Evolutionary conservation across 2,888 invertebrate species (phyloP).

Genomic region (Campoplex capitator): DNA sequence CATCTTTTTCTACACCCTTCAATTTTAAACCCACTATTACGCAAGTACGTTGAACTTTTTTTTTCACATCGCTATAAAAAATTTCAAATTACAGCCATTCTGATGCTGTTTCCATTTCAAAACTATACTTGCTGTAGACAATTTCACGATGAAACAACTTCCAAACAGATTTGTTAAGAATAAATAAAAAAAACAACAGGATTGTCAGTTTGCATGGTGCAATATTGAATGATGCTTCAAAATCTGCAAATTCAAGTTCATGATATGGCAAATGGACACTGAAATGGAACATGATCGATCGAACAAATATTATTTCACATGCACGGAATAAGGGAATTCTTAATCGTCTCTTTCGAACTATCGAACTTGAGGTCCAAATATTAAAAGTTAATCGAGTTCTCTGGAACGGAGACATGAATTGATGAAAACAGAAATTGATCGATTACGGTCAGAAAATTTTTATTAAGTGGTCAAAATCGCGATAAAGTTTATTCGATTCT

Average conservation of each 20-base stretch:
- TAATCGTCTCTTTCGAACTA: too few species aligned
- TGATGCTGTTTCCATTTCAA: background rate
- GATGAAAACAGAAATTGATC: too few species aligned
- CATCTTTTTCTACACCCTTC: conserved; percentile 17
- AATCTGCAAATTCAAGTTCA: background rate
- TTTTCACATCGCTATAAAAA: background rate
- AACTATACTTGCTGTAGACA: conserved; percentile 1
- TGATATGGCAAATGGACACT: background rate
- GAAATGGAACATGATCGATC: background rate
- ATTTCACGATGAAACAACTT: background rate
- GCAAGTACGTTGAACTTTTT: conserved; percentile 51
- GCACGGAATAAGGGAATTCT: background rate
- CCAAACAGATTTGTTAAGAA: background rate
- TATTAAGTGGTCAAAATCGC: too few species aligned
- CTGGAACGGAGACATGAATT: too few species aligned
- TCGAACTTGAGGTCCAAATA: too few species aligned
- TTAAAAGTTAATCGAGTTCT: too few species aligned
- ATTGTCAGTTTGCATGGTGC: background rate
- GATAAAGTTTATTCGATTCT: background rate
- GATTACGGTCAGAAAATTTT: too few species aligned
- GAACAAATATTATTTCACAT: background rate
- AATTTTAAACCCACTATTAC: conserved; percentile 32
- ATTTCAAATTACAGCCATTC: conserved; percentile 17
- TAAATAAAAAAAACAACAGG: background rate
- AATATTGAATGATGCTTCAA: background rate